phyloP scores from a whole-genome alignment of 1,140 invertebrate genomes.

The Brachionus sp. region DNA sequence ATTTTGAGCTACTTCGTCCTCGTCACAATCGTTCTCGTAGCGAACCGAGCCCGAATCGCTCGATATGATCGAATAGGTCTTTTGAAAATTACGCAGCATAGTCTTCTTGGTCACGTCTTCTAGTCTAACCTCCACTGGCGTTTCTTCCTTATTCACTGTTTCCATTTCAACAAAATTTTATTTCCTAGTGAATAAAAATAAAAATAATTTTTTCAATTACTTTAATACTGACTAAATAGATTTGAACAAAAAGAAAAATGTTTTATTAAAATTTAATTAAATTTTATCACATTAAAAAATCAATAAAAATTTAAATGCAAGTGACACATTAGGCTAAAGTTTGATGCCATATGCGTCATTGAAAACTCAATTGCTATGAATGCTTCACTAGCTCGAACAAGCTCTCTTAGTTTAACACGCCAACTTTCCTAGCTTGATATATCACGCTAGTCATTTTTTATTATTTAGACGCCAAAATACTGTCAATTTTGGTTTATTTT shows the following conservation, averaged over 20 bases:
- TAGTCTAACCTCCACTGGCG: not conserved
- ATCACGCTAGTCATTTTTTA: not conserved
- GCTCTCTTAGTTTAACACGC: not conserved
- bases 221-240: not conserved
- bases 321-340: not conserved
- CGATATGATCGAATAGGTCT: not conserved
- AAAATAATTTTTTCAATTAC: not conserved
- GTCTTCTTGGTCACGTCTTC: not conserved
- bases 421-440: not conserved
- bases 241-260: not conserved
- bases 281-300: not conserved
- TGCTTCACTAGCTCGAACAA: not conserved
- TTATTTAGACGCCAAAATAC: not conserved
- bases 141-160: not conserved
- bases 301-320: not conserved
- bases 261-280: not conserved
- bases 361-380: not conserved
- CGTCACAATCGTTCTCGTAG: slow-evolving; percentile 1
- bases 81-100: not conserved
- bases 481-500: not conserved
- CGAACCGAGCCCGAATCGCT: not conserved
- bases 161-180: not conserved
- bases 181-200: not conserved
- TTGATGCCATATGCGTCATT: not conserved
- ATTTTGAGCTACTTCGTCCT: not conserved